Evolutionary conservation across 2,888 invertebrate genomes (phyloP).

Genomic region (Lacanobia wlatinum): DNA sequence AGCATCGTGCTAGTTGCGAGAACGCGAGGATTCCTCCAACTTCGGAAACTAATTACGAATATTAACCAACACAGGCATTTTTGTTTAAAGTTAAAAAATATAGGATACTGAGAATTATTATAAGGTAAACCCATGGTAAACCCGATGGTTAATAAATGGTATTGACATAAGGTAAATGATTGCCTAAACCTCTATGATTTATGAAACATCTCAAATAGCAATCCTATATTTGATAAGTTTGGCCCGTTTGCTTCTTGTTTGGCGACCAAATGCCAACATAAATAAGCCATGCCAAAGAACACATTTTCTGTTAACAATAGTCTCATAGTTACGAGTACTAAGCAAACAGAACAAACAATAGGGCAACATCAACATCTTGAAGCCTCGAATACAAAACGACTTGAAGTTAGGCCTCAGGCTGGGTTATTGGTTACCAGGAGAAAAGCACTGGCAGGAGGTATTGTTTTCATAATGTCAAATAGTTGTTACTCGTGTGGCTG

Average conservation of each 20-base stretch:
- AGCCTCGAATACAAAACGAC: constrained; percentile 32
- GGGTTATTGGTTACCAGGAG: constrained; percentile 38
- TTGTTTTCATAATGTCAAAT: constrained; percentile 31
- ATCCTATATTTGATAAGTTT: background rate
- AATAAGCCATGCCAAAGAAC: constrained; percentile 19
- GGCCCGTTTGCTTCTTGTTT: background rate
- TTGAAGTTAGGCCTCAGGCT: constrained; percentile 25
- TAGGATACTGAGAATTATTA: background rate
- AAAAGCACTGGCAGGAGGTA: constrained; percentile 22
- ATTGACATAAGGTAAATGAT: no score
- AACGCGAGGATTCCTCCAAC: constrained; percentile 1
- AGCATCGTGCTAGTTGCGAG: constrained; percentile 3
- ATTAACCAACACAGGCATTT: constrained; percentile 4
- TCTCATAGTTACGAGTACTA: constrained; percentile 31
- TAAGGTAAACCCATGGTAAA: no score
- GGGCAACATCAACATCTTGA: constrained; percentile 31
- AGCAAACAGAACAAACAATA: constrained; percentile 46
- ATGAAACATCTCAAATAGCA: no score
- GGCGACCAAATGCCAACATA: background rate
- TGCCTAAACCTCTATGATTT: no score
- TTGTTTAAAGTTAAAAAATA: background rate
- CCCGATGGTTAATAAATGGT: no score
- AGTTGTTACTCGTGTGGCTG: background rate
- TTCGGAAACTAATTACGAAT: constrained; percentile 42
- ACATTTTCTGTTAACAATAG: constrained; percentile 43